Conservation (phyloP, 92 coral and sea anemone genomes). For the Actinernus sp. region DNA sequence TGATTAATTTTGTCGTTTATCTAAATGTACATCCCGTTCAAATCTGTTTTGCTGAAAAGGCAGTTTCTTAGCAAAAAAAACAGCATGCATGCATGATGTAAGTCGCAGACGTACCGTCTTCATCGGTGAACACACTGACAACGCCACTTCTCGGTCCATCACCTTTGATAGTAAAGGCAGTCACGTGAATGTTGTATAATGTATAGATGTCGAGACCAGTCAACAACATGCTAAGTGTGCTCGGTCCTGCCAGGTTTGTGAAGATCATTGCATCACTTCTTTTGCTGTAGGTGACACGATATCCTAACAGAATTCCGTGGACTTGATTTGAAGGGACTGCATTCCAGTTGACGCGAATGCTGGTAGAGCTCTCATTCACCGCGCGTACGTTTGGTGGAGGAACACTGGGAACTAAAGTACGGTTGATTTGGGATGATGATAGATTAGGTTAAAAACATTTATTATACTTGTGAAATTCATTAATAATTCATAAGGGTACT, state of each 20-base stretch:
- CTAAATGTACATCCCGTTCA: too few species aligned
- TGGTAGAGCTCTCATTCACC: neutral
- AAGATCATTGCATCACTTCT: neutral
- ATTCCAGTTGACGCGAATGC: slow-evolving; percentile 13
- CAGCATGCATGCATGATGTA: too few species aligned
- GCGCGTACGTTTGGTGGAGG: slow-evolving; percentile 24
- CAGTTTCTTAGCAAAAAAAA: too few species aligned
- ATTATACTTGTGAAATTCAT: neutral
- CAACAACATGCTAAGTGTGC: neutral
- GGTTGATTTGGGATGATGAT: too few species aligned
- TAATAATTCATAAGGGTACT: too few species aligned
- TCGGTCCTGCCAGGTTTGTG: neutral
- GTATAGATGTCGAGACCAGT: neutral
- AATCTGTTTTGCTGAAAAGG: too few species aligned
- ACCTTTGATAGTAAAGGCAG: slow-evolving; percentile 1
- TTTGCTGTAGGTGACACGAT: slow-evolving; percentile 1
- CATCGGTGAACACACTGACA: neutral
- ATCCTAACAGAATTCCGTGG: neutral
- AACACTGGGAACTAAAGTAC: slow-evolving; percentile 31
- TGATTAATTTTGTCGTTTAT: too few species aligned
- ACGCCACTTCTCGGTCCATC: neutral
- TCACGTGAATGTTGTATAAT: neutral
- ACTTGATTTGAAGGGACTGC: slow-evolving; percentile 7
- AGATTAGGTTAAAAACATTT: neutral
- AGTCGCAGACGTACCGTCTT: slow-evolving; percentile 1